Conservation (phyloP, 30 jellyfish, hydroid and myxozoan genomes). For the Rhopilema esculentum region DNA sequence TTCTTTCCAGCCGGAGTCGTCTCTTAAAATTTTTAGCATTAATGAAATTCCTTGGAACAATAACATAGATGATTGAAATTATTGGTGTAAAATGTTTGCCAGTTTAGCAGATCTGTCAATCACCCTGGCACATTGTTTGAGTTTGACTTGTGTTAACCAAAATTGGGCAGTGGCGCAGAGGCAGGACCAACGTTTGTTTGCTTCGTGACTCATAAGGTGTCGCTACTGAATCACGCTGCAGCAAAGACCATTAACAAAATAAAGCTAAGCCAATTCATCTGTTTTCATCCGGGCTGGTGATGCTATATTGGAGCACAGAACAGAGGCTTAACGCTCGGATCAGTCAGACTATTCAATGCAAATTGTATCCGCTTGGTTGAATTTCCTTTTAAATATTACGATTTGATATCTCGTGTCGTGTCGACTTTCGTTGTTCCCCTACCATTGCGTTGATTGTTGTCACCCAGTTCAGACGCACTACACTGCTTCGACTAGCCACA, state of each 20-base stretch:
- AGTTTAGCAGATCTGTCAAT: background rate
- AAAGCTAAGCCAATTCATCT: background rate
- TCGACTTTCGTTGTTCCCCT: background rate
- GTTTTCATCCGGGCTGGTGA: background rate
- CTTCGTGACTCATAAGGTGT: background rate
- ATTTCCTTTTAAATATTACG: conserved; percentile 1
- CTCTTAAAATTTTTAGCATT: background rate
- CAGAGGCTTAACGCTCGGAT: background rate
- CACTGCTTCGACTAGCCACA: background rate
- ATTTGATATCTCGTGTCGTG: background rate
- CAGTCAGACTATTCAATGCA: conserved; percentile 8
- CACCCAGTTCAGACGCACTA: background rate
- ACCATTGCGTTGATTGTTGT: background rate
- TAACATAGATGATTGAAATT: background rate
- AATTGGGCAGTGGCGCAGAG: background rate
- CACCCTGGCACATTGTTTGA: background rate
- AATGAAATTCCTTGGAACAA: background rate
- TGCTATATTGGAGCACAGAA: background rate
- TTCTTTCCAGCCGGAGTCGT: background rate
- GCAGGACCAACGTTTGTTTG: background rate
- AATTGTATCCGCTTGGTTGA: conserved; percentile 29
- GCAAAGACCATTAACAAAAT: background rate
- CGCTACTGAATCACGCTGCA: background rate
- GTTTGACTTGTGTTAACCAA: background rate
- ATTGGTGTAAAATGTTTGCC: background rate